phyloP scores from a whole-genome alignment of 1,140 invertebrate species.

The Cydia splendana region DNA sequence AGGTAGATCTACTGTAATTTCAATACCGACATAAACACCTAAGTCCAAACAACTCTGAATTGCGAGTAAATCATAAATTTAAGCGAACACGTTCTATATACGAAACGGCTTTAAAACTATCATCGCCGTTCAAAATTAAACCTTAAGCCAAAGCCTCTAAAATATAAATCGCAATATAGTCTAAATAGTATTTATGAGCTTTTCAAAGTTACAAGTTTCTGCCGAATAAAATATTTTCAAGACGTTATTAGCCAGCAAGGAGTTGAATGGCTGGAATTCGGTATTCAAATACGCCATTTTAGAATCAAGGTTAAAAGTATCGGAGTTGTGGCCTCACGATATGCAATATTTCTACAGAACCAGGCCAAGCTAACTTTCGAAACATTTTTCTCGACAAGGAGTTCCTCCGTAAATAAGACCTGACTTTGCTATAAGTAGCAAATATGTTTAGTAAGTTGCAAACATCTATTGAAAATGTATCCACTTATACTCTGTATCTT shows the following conservation, averaged over 20 bases:
- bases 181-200: background rate
- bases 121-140: background rate
- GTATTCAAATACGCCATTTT: background rate
- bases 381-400: too few relatives aligned
- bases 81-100: background rate
- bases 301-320: background rate
- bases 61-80: background rate
- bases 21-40: background rate
- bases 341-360: constrained; percentile 5
- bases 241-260: background rate
- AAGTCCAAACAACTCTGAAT: background rate
- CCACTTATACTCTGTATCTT: too few relatives aligned
- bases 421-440: too few relatives aligned
- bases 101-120: background rate
- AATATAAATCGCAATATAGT: background rate
- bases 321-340: background rate
- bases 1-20: background rate
- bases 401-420: too few relatives aligned
- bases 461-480: too few relatives aligned
- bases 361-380: background rate
- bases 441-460: too few relatives aligned
- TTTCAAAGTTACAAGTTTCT: background rate
- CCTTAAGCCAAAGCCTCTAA: background rate
- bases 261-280: background rate
- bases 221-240: background rate